phyloP scores from a whole-genome alignment of 2,113 vertebrate genomes.

The Callionymus lyra region DNA sequence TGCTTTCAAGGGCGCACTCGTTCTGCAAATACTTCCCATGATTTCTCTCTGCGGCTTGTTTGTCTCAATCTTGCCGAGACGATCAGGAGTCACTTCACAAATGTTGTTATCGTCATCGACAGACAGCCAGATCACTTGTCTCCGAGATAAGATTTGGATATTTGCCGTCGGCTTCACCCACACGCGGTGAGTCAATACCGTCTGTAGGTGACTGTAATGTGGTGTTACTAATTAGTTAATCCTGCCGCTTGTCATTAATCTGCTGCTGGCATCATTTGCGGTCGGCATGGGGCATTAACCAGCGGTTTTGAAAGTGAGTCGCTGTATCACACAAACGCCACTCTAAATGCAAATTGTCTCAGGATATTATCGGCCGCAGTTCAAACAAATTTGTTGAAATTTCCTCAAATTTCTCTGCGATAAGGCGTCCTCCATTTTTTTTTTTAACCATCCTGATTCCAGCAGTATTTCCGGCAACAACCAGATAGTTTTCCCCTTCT shows the following conservation, averaged over 20 bases:
- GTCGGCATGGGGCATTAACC: conserved; percentile 24
- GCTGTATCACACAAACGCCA: conserved; percentile 8
- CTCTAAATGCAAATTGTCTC: conserved; percentile 42
- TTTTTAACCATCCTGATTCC: too few relatives aligned
- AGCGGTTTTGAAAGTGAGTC: conserved; percentile 13
- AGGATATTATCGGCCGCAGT: neutral
- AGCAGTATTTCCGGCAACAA: too few relatives aligned
- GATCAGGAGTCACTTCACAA: conserved; percentile 25
- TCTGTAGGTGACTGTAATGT: conserved; percentile 30
- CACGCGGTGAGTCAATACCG: conserved; percentile 19
- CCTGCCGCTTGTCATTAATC: conserved; percentile 51
- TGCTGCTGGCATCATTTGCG: conserved; percentile 39
- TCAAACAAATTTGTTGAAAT: too few relatives aligned
- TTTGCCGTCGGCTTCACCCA: conserved; percentile 14
- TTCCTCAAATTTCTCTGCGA: too few relatives aligned
- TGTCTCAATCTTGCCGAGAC: too few relatives aligned
- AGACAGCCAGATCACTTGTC: conserved; percentile 22
- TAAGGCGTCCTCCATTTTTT: too few relatives aligned
- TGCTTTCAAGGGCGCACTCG: too few relatives aligned
- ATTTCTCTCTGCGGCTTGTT: too few relatives aligned
- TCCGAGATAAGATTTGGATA: conserved; percentile 27
- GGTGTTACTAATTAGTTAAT: conserved; percentile 47
- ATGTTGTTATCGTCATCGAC: conserved; percentile 22
- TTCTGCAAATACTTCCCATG: too few relatives aligned
- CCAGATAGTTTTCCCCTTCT: too few relatives aligned